Base-by-base conservation (phyloP, 2,113 vertebrate genomes). In the Smithornis capensis region DNA sequence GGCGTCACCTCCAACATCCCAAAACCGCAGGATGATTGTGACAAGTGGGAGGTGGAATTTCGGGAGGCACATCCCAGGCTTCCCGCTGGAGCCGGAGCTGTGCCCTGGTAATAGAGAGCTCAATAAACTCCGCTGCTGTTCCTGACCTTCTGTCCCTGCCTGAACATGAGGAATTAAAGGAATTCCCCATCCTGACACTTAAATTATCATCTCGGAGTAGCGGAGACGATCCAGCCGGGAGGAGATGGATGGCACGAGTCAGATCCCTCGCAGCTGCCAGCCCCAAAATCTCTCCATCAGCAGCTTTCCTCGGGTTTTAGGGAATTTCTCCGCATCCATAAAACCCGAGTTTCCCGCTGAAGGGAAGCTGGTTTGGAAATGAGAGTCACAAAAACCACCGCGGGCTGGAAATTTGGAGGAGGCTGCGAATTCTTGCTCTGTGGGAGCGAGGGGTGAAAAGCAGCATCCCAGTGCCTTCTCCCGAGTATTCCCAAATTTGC, bases 31-130 rank as follows among this genome's bases (percentile, higher is more conserved):
- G 33, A 95, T 49, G 23, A 29, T 37, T 37, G 23, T 23, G 29
- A 47, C 62, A 40, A 84, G 31, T 49, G 60, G n/a, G 7, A 31
- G 1, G 12, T 22, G 56, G 22, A 28, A 62, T 93, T 88, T 92
- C 67, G 88, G 93, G 79, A 84, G 87, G 47, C 2, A 8, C 81
- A 78, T 73, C 81, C 37, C 6, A 7, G 14, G 62, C 59, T 67
- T 89, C 79, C 27, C 33, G 31, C 70, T 0, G 0, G 67, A 73
- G 50, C 45, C 0, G 0, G 52, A 74, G 55, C 1, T 1, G 22
- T 70, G 75, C 56, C n/a, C 25, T 8, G 10, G 69, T 60, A 84
- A 91, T 25, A 55, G 67, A 47, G 83, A 75, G 80, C 69, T 45
- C 71, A 87, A 69, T 83, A 64, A 92, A 75, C 52, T n/a, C 9